phyloP scores from a whole-genome alignment of 2,888 invertebrate genomes.

The Drosophila picticornis region DNA sequence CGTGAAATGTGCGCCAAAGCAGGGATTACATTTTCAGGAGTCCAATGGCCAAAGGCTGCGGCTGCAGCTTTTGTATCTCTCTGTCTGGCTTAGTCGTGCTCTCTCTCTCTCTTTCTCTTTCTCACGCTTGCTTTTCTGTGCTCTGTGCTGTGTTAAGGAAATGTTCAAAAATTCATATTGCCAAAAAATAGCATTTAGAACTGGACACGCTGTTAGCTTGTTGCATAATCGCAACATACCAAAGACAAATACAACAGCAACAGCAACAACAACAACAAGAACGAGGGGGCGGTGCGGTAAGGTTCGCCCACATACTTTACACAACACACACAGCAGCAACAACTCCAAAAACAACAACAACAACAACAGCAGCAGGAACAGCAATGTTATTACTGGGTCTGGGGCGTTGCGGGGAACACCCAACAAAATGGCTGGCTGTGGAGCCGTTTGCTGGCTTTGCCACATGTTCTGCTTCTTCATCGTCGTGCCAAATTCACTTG shows the following conservation, averaged over 20 bases:
- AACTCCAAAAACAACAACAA: background rate
- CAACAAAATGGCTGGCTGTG: slow-evolving; percentile 60
- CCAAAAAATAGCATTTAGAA: slow-evolving; percentile 51
- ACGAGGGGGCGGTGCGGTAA: slow-evolving; percentile 3
- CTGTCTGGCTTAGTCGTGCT: slow-evolving; percentile 4
- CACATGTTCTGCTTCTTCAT: slow-evolving; percentile 26
- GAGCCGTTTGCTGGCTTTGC: slow-evolving; percentile 26
- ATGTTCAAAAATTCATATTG: slow-evolving; percentile 62
- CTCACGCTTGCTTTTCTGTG: background rate
- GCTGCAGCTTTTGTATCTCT: slow-evolving; percentile 20
- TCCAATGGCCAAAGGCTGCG: slow-evolving; percentile 30
- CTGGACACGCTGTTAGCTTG: slow-evolving; percentile 52
- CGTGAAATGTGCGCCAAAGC: slow-evolving; percentile 62
- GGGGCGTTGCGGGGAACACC: slow-evolving; percentile 12
- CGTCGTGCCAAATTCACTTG: slow-evolving; percentile 63
- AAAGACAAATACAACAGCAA: slow-evolving; percentile 31
- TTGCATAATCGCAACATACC: slow-evolving; percentile 62
- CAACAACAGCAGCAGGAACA: slow-evolving; percentile 17
- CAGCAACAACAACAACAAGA: slow-evolving; percentile 11
- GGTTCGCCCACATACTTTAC: slow-evolving; percentile 44
- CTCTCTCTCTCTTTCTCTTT: background rate
- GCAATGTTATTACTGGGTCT: slow-evolving; percentile 25
- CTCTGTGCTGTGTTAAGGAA: slow-evolving; percentile 17
- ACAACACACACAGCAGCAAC: slow-evolving; percentile 14
- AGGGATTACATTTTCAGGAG: slow-evolving; percentile 50